Percentiles rank a stretch among this genome's conserved stretches.
Conservation (phyloP, 2,113 vertebrate species). For the Psophia crepitans region DNA sequence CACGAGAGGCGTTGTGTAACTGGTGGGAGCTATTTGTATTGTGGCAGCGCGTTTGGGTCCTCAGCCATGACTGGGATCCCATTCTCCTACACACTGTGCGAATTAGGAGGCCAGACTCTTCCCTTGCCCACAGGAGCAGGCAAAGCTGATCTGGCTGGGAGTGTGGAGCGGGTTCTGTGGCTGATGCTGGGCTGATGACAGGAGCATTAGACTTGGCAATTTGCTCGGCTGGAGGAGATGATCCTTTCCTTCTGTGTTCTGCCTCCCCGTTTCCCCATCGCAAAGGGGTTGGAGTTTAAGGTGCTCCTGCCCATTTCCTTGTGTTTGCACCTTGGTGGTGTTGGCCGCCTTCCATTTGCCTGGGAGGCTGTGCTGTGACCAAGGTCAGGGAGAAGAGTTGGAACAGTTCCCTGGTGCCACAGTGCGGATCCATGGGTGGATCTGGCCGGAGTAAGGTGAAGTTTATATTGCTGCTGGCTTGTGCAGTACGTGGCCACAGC, state of each 20-base stretch:
- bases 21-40: constrained; percentile 3
- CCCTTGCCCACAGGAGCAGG: neutral
- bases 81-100: neutral
- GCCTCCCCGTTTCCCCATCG: neutral
- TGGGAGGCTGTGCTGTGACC: neutral
- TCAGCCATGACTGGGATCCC: neutral
- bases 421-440: neutral
- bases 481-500: rapidly evolving
- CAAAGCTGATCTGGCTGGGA: neutral
- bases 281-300: neutral
- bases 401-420: neutral
- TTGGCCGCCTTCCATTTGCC: neutral
- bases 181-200: neutral
- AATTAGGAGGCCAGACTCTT: neutral
- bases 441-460: neutral
- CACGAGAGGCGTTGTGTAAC: neutral
- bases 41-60: neutral
- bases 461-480: neutral
- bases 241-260: neutral
- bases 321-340: neutral
- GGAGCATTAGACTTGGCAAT: neutral
- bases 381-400: neutral
- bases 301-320: neutral
- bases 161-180: neutral
- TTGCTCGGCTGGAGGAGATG: neutral